These are phyloP conservation scores for Galendromus occidentalis DNA, from an alignment of 1,140 invertebrate genomes.

Conservation along the genomic window DNA sequence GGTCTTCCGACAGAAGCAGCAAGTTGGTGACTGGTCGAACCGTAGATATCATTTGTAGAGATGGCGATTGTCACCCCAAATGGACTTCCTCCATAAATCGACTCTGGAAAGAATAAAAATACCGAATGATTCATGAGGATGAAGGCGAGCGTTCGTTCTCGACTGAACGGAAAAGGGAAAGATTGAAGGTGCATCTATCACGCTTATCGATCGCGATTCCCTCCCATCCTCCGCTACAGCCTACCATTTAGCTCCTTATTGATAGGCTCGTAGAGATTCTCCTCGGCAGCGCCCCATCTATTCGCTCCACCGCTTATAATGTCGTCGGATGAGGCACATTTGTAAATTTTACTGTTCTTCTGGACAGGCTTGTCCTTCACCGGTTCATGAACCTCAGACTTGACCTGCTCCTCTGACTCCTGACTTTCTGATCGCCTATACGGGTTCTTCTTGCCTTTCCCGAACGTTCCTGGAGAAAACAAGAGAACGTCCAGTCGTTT, in stretches of 20 bases:
- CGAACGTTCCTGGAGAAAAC: neutral
- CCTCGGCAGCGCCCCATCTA: neutral
- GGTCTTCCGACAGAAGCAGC: neutral
- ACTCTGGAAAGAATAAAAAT: neutral
- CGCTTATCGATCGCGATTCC: too few relatives aligned
- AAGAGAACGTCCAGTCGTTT: neutral
- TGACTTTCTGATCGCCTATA: neutral
- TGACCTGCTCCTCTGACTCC: neutral
- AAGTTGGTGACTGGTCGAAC: neutral
- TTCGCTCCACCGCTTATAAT: neutral
- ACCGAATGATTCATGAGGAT: neutral
- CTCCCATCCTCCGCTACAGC: too few relatives aligned
- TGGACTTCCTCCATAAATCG: neutral
- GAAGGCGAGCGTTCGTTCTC: too few relatives aligned
- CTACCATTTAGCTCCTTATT: neutral
- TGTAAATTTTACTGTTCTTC: neutral
- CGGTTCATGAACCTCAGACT: neutral
- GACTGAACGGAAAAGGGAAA: too few relatives aligned
- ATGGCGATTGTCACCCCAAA: conserved; percentile 6
- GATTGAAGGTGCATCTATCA: too few relatives aligned
- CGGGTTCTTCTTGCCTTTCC: neutral
- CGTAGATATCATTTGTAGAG: conserved; percentile 7
- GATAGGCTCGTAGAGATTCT: conserved; percentile 1
- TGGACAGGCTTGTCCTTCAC: neutral
- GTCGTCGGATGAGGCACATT: conserved; percentile 5